Base-by-base conservation (phyloP, 23 tunicate species). In the Ascidia mentula region DNA sequence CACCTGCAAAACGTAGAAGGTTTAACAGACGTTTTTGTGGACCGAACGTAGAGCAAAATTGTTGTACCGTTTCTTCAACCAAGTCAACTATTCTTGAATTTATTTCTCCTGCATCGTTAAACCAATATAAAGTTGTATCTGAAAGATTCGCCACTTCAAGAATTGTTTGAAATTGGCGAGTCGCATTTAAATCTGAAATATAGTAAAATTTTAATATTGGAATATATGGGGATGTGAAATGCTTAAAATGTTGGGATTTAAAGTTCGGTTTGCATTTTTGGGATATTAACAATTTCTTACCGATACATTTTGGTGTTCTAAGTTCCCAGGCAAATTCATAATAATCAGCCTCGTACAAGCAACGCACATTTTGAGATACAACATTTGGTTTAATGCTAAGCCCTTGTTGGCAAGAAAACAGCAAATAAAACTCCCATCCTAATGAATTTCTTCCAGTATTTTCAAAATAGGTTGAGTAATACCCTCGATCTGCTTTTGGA, bases 331-430 rank as follows among this genome's bases (percentile, higher is more conserved):
- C 76, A 38, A 53, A 85, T 37, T 73, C 82, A 70, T 89, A 89
- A 74, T 89, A 89, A 79, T 89, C 95, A 0, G 95, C 42, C 31
- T 89, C 89, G 40, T 84, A 89, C 28, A 72, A 46, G 53, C 95
- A 89, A 32, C 74, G 69, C 9, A 89, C 77, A 24, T 77, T 73
- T 37, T 84, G 89, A 12, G 80, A 38, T 39, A 72, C 79, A 1
- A 89, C 89, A 24, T 69, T 75, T 18, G 85, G 85, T 0, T 73
- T 22, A 38, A 89, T 74, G 31, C 69, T 46, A 40, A 89, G 69
- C 24, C 88, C 88, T 40, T 75, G 74, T 32, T 89, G 79, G 88
- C 95, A 89, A 40, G 73, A 53, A 34, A 80, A 77, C 37, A 69
- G 17, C 20, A 75, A 40, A 53, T 84, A 77, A 26, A 69, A 45